Evolutionary conservation across 2,113 vertebrate species (phyloP), one percentile per base, ranked within the genome.

Genomic region (Sclerurus mexicanus): DNA sequence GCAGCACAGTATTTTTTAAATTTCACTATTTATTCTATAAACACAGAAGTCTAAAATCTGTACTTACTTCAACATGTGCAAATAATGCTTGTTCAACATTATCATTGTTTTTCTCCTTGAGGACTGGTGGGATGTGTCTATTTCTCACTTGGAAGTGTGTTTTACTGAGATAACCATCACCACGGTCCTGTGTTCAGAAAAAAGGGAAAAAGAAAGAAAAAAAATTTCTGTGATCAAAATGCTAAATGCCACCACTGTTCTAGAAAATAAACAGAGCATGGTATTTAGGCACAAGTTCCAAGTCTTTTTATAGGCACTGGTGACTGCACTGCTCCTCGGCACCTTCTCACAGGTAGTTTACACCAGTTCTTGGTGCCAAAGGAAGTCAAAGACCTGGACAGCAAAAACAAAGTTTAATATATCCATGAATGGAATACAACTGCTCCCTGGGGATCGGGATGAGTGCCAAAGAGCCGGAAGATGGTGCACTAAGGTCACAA

Each of bases 121-220:
- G 71, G 60, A 82, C 82, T 93, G 86, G 47, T 52, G 55, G 9
- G 22, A 62, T 12, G 46, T 75, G 84, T 86, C 64, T 83, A 4
- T 60, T 95, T 94, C 90, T 97, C 53, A 96, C 56, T 87, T 96
- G 96, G 84, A 98, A 97, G 52, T 96, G 81, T 56, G 73, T 98
- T 97, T 98, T 98, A 95, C 93, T 97, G 91, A 98, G 97, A 92
- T 98, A 98, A 85, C 98, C 97, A 95, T 98, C 98, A 92, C 85
- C 79, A 92, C 74, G 88, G 73, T 98, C 98, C 98, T 98, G 96
- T 35, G 28, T 93, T 93, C 50, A 17, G n/a, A 47, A 47, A 47
- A 23, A 47, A 47, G 10, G 15, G 5, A n/a, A 35, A 23, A 58
- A 49, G 75, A 97, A 90, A 89, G 12, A 46, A 97, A 97, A 69